These are phyloP conservation scores for Zaprionus davidi DNA, from an alignment of 1,140 invertebrate genomes.

Conservation along the genomic window DNA sequence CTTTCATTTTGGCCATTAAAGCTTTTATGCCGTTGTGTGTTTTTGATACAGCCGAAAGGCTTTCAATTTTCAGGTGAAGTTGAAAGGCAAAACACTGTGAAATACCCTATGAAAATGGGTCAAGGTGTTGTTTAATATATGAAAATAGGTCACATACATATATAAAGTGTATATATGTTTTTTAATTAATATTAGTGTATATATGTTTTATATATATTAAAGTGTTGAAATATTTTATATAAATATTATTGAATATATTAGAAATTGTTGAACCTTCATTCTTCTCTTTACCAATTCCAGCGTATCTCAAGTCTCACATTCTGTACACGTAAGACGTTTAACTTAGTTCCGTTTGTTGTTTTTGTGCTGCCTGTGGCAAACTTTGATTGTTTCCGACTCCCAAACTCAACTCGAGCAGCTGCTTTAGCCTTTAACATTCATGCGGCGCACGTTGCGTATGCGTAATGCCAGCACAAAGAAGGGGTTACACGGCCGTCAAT, in stretches of 20 bases:
- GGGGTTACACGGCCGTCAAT: constrained; percentile 61
- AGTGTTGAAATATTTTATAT: no score
- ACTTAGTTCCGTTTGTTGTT: background rate
- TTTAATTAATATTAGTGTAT: no score
- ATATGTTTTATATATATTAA: no score
- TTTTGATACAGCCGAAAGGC: constrained; percentile 60
- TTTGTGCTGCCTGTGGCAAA: constrained; percentile 53
- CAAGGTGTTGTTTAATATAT: no score
- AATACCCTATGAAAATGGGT: constrained; percentile 9
- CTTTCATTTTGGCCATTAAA: constrained; percentile 21
- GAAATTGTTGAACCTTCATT: background rate
- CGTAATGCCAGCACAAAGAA: constrained; percentile 52
- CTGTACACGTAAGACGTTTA: background rate
- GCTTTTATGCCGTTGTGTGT: constrained; percentile 50
- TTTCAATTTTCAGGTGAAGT: constrained; percentile 55
- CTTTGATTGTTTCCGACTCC: constrained; percentile 65
- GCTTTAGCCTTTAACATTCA: constrained; percentile 50
- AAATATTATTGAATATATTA: background rate
- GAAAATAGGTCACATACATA: no score
- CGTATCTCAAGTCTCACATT: background rate
- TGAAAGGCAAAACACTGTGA: constrained; percentile 37
- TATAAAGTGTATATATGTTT: no score
- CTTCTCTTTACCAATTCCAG: background rate
- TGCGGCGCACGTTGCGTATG: constrained; percentile 61
- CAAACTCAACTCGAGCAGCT: constrained; percentile 29